A percentile compares a stretch with the other conserved stretches of the same genome.
Conservation (phyloP, 2,113 vertebrate species). For the Chlorodrepanis virens region DNA sequence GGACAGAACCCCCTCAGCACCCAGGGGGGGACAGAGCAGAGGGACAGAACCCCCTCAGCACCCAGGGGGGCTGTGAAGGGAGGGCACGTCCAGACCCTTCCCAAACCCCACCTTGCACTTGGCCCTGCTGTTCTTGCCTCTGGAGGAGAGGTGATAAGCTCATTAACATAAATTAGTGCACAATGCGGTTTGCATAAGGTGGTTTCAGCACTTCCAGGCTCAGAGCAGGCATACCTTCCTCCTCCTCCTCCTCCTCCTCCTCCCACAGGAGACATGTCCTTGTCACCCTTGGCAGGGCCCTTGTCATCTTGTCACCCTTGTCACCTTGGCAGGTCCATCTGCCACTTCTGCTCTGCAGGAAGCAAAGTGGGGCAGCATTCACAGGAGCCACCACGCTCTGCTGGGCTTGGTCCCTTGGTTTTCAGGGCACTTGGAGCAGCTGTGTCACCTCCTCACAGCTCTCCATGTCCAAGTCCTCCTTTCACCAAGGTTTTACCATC, state of each 20-base stretch:
- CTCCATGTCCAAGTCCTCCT: background rate
- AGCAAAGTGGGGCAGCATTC: too few relatives aligned
- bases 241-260: background rate
- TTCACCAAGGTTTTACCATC: background rate
- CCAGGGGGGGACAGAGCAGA: too few relatives aligned
- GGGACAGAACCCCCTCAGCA: too few relatives aligned
- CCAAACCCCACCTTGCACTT: too few relatives aligned
- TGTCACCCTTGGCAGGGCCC: background rate
- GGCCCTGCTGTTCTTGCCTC: background rate
- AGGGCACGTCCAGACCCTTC: rapidly evolving
- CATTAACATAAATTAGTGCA: background rate
- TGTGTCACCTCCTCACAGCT: background rate
- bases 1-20: rapidly evolving
- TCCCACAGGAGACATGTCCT: rapidly evolving
- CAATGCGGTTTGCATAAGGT: background rate
- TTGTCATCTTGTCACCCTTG: background rate
- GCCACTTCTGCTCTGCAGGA: background rate
- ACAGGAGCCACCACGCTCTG: background rate
- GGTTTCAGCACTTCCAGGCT: background rate
- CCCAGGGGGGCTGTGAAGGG: background rate
- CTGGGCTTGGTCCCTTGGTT: background rate
- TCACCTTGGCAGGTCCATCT: background rate
- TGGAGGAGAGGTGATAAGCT: background rate
- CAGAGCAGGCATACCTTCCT: background rate
- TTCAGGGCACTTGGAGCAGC: background rate